Percentiles rank a stretch among this genome's conserved stretches.
These are phyloP conservation scores for Geopemphigus sp. DNA, from an alignment of 1,140 invertebrate genomes.

Conservation along the genomic window DNA sequence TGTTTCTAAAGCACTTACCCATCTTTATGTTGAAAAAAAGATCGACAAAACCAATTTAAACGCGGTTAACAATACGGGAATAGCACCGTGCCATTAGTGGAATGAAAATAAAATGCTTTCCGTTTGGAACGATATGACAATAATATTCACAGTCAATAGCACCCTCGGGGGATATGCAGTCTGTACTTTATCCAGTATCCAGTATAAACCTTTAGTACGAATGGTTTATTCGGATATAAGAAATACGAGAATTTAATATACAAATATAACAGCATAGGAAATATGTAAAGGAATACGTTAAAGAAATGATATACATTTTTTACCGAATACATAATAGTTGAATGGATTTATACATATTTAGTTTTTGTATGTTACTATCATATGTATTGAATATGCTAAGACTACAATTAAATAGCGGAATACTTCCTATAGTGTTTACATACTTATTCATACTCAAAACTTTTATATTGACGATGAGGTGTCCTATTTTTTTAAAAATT, in stretches of 20 bases:
- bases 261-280: background rate
- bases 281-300: background rate
- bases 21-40: constrained; percentile 7
- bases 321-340: background rate
- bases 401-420: too few relatives aligned
- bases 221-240: constrained; percentile 14
- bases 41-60: constrained; percentile 15
- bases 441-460: too few relatives aligned
- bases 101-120: constrained; percentile 39
- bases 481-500: too few relatives aligned
- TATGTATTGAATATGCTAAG: too few relatives aligned
- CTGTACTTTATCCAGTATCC: background rate
- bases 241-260: background rate
- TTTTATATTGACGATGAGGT: too few relatives aligned
- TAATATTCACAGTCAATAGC: constrained; percentile 40
- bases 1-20: constrained; percentile 9
- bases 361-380: background rate
- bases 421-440: too few relatives aligned
- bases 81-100: constrained; percentile 14
- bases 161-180: constrained; percentile 10
- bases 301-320: background rate
- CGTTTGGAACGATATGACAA: constrained; percentile 40
- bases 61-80: constrained; percentile 15
- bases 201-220: background rate
- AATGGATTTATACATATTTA: background rate